Evolutionary conservation across 1,140 invertebrate species (phyloP), one percentile per base, ranked within the genome.

Genomic region (Heliconius congener): DNA sequence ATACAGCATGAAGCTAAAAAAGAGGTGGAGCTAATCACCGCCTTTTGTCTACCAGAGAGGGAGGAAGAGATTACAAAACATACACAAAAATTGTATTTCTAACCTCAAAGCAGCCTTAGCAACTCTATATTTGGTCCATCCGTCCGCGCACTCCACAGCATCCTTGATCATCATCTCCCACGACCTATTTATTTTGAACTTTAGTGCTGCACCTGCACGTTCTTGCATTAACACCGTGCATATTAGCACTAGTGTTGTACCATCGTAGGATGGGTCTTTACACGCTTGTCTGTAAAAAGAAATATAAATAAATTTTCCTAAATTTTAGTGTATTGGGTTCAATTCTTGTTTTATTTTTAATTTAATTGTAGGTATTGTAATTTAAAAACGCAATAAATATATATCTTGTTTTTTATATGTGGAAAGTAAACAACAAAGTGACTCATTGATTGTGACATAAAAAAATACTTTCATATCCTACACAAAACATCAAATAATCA

Each of bases 91-190:
- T 30, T 16, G 9, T 3, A 66, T 42, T 37, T 23, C 55, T 80
- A 34, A 97, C 94, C 97, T 95, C 13, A 98, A 96, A 1, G 98
- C 98, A 74, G 98, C 97, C 71, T 98, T 95, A 1, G 97, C 98
- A 73, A 99, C 97, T 84, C 97, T 96, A 91, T 99, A 99, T 74
- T 97, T 97, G 8, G 97, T 96, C 98, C 99, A 99, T 1, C 95
- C 94, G 19, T 96, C 94, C 1, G 96, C 96, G 18, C 91, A 93
- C 18, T 96, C 90, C 37, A 97, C 94, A 3, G 96, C 96, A 8
- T 94, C 93, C 70, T 96, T 89, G 6, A 97, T 94, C 1, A 96
- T 95, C 71, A 94, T 84, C 60, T 94, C 84, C 96, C 96, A 96
- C 77, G 95, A 91, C 73, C 95, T 95, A 42, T 75, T 82, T 27